Evolutionary conservation across 2,113 vertebrate genomes (phyloP), one percentile per base, ranked within the genome.

Genomic region (Zosterops borbonicus): DNA sequence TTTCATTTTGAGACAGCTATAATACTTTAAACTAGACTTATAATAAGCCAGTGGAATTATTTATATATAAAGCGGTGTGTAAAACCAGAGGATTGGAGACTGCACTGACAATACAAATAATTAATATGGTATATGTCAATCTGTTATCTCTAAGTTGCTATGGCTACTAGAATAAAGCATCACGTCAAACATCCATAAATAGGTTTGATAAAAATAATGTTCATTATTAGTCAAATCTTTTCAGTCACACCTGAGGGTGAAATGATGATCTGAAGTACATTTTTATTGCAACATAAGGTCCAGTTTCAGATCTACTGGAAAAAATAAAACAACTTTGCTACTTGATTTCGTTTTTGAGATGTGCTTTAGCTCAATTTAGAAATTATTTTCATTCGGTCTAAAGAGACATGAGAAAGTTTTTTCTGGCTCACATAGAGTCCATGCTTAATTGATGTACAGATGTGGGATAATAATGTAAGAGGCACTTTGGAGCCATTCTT

Each of bases 381-480:
- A 92, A 78, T 96, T 74, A 52, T 92, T 95, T 96, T 95, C 95
- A 93, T 95, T 95, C 88, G 49, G 21, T 85, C 37, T 79, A 71
- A 92, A 95, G 75, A 59, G 25, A 47, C 96, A 84, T 93, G 69
- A 91, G 35, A 94, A 49, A 96, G 41, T 69, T 96, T 97, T 96
- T 95, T 85, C 92, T 96, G 86, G 50, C 75, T 96, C 63, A 77
- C 53, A 69, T 84, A 19, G 56, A 88, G 62, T 80, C 82, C 53
- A 28, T 94, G 58, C 71, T 97, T 97, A 95, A 86, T 92, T 95
- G 70, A 85, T 76, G 15, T 69, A 55, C 50, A 92, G 53, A 70
- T 84, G 60, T 96, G 64, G 23, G 31, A 62, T 81, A 76, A 50
- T 91, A 82, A 91, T 55, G 31, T 79, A 91, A 83, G 33, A 59